phyloP scores from a whole-genome alignment of 2,113 vertebrate species.

The Pituophis catenifer region DNA sequence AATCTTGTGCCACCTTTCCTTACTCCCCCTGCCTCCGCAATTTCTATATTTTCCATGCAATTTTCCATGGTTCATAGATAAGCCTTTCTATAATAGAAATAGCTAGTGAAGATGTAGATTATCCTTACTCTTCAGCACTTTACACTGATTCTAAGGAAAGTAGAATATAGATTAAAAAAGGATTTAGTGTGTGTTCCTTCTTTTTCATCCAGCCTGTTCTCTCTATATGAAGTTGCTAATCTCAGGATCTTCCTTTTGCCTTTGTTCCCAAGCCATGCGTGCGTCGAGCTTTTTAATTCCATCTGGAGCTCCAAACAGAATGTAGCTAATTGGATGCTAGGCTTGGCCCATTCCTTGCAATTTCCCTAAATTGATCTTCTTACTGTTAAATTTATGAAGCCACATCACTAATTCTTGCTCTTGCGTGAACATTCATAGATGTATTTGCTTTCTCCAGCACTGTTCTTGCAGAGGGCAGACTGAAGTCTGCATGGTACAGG shows the following conservation, averaged over 20 bases:
- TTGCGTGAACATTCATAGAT: neutral
- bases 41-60: neutral
- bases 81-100: neutral
- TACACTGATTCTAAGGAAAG: neutral
- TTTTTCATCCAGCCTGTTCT: neutral
- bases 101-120: neutral
- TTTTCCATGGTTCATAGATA: neutral
- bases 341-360: neutral
- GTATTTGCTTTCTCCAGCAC: neutral
- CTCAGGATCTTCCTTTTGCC: neutral
- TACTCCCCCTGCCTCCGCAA: neutral
- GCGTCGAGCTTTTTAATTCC: neutral
- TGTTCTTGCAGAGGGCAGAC: neutral
- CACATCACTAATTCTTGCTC: neutral
- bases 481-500: neutral
- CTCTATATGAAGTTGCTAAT: neutral
- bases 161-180: neutral
- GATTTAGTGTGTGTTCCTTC: neutral
- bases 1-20: neutral
- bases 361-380: neutral
- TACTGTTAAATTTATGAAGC: neutral
- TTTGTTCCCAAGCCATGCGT: neutral
- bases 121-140: neutral
- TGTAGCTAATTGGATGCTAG: neutral
- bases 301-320: neutral